These are phyloP conservation scores for Oreochromis grahami DNA, from an alignment of 2,797 vertebrate genomes.

Conservation along the genomic window DNA sequence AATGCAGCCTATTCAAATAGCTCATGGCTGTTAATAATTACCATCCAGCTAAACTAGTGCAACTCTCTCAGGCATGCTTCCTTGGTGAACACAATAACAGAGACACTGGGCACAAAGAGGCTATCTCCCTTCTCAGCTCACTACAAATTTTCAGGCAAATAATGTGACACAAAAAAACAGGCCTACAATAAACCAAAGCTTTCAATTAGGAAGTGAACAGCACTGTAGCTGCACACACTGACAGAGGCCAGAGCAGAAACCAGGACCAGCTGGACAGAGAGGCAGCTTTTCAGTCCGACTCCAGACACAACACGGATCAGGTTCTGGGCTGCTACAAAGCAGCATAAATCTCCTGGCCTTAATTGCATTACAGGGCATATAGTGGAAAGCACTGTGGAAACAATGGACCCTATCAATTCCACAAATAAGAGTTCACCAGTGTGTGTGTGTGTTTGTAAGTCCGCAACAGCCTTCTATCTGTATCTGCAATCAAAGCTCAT, in stretches of 20 bases:
- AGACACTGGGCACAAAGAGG: background rate
- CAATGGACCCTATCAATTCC: constrained; percentile 84
- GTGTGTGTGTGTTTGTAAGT: constrained; percentile 34
- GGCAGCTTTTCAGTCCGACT: constrained; percentile 80
- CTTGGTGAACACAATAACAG: background rate
- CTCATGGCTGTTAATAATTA: constrained; percentile 77
- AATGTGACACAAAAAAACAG: constrained; percentile 16
- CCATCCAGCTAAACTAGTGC: constrained; percentile 28
- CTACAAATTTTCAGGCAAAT: constrained; percentile 51
- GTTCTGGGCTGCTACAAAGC: constrained; percentile 85
- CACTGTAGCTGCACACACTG: constrained; percentile 41
- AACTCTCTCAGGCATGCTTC: constrained; percentile 20
- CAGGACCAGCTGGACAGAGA: constrained; percentile 87
- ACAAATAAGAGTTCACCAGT: constrained; percentile 85
- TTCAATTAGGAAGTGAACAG: constrained; percentile 30
- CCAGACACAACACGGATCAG: constrained; percentile 92
- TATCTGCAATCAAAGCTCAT: constrained; percentile 85
- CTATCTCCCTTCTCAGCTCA: background rate
- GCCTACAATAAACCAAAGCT: constrained; percentile 3
- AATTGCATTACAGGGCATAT: constrained; percentile 97
- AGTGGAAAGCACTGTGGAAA: constrained; percentile 88
- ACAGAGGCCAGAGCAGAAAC: constrained; percentile 83
- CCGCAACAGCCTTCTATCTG: constrained; percentile 74
- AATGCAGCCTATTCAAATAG: constrained; percentile 28
- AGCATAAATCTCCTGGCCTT: constrained; percentile 92